Base-by-base conservation (phyloP, 2,797 vertebrate genomes). In the Xyrichtys novacula region DNA sequence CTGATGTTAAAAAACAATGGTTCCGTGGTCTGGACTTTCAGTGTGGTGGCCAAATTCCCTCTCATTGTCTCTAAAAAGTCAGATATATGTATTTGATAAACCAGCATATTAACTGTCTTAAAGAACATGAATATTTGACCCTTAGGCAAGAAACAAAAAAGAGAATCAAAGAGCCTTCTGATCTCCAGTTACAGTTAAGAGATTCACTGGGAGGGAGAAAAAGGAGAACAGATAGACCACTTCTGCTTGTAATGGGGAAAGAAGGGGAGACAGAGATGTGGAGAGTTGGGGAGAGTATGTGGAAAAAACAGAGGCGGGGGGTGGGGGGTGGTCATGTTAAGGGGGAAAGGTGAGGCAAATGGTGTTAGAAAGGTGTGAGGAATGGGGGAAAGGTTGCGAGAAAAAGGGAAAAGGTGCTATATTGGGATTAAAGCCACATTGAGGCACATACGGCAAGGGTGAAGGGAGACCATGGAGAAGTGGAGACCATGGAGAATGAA, bases 361-460 rank as follows among this genome's bases (percentile, higher is more conserved):
- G 71, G 63, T 89, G 76, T 55, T 54, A 84, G 80, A 52, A 69
- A 84, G 65, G 86, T 78, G 86, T n/a, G 72, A 75, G 68, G 75
- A 79, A 71, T 11, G 36, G 67, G 32, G 68, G 78, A 70, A 84
- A 15, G 71, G 76, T 32, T 29, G 84, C 6, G 50, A 75, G 74
- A 58, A 71, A 74, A 71, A 78, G 42, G 43, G 43, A 54, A 44
- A 78, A 88, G 76, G 86, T 86, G 85, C 76, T 58, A 85, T 75
- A 64, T 39, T 3, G 65, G 64, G 71, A 83, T 71, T 86, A 59
- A 74, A 79, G 74, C 68, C 83, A 85, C 32, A 85, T 83, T 32
- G 54, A 78, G 87, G 20, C 12, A 50, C 78, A 77, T 82, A 80
- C 83, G 81, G 83, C 69, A 69, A 85, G 69, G 67, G 73, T 56